Percentiles rank a stretch among this genome's conserved stretches.
These are phyloP conservation scores for Limnephilus marmoratus DNA, from an alignment of 2,888 invertebrate genomes.

Conservation along the genomic window DNA sequence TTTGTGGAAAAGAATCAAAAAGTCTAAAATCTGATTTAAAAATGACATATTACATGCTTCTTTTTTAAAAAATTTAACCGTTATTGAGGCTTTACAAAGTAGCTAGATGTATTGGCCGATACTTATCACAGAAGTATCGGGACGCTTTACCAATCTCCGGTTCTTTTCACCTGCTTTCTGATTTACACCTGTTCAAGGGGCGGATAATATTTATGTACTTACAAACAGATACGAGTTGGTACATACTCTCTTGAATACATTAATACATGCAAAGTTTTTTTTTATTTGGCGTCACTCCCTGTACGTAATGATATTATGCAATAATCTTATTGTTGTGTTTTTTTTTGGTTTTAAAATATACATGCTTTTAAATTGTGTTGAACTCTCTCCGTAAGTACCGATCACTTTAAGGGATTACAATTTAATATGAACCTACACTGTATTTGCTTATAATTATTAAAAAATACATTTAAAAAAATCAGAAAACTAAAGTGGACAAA, in stretches of 20 bases:
- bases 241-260: background rate
- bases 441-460: no score
- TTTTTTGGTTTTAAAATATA: background rate
- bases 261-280: background rate
- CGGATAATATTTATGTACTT: background rate
- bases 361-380: no score
- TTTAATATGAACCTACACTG: no score
- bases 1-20: no score
- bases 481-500: no score
- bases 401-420: no score
- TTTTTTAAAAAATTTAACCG: background rate
- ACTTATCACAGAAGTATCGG: background rate
- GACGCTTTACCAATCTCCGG: background rate
- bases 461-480: no score
- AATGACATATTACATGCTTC: no score
- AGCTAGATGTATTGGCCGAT: background rate
- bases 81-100: background rate
- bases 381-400: no score
- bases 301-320: background rate
- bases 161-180: background rate
- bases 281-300: background rate
- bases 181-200: background rate
- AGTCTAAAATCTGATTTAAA: no score
- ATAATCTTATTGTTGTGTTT: no score
- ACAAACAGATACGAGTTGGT: background rate